Evolutionary conservation across 2,797 vertebrate species (phyloP).

Genomic region (Rhincodon typus): DNA sequence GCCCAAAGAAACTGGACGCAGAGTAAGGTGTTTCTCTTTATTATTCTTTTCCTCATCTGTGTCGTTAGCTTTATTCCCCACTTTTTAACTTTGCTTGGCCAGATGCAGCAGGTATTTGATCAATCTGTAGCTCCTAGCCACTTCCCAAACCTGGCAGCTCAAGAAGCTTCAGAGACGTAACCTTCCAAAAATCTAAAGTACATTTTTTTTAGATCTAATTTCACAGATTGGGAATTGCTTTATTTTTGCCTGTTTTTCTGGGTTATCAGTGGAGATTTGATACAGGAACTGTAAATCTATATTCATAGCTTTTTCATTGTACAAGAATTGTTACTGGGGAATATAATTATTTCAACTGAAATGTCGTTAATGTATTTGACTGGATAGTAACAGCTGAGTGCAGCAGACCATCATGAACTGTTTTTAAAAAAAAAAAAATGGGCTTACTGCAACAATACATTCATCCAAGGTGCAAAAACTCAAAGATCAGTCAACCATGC

Average conservation of each 20-base stretch:
- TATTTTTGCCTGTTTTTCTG: neutral
- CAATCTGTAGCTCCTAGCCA: neutral
- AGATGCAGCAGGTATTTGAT: neutral
- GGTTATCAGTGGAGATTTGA: neutral
- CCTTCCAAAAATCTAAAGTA: neutral
- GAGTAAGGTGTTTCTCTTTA: conserved; percentile 69
- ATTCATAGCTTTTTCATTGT: neutral
- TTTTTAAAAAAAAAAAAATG: too few species aligned
- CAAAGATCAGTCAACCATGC: too few species aligned
- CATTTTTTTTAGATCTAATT: neutral
- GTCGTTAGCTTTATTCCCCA: neutral
- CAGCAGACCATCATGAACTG: too few species aligned
- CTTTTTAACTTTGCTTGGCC: neutral
- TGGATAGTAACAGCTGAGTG: too few species aligned
- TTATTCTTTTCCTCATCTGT: neutral
- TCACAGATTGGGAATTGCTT: neutral
- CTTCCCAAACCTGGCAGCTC: neutral
- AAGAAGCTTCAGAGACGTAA: neutral
- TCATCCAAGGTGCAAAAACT: too few species aligned
- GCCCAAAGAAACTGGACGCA: conserved; percentile 83
- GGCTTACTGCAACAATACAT: too few species aligned
- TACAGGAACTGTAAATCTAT: neutral
- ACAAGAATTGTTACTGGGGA: neutral
- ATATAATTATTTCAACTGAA: neutral
- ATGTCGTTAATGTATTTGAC: neutral